Evolutionary conservation across 1,140 invertebrate genomes (phyloP).

Genomic region (Nautilus pompilius): DNA sequence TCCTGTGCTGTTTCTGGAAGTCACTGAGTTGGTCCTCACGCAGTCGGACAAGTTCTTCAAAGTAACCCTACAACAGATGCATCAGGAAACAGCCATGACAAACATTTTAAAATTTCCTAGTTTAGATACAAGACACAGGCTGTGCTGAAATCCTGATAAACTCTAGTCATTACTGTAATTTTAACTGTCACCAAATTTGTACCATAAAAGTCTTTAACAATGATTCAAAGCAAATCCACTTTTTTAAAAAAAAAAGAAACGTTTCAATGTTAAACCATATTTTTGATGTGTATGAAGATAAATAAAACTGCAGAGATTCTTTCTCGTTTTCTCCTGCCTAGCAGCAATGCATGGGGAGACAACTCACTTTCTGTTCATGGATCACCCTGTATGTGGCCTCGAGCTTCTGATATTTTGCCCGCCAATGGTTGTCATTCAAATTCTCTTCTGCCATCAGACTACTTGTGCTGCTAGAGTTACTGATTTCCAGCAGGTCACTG

Average conservation of each 20-base stretch:
- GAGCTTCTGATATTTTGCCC: constrained; percentile 20
- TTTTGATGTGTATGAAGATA: too few relatives aligned
- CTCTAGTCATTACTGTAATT: fast-evolving
- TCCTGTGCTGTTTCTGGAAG: constrained; percentile 12
- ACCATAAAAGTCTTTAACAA: background rate
- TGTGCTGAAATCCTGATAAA: too few relatives aligned
- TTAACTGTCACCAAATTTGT: background rate
- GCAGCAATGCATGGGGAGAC: background rate
- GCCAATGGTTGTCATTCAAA: constrained; percentile 13
- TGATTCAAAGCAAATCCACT: background rate
- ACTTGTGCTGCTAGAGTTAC: constrained; percentile 12
- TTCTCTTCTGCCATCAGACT: constrained; percentile 15
- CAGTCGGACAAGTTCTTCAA: constrained; percentile 32
- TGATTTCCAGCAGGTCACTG: constrained; percentile 15
- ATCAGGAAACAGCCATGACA: background rate
- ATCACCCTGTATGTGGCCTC: constrained; percentile 23
- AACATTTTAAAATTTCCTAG: too few relatives aligned
- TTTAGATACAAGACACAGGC: too few relatives aligned
- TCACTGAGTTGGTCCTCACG: constrained; percentile 22
- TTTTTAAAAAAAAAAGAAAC: background rate
- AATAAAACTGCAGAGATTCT: too few relatives aligned
- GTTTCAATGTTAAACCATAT: background rate
- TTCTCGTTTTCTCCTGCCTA: background rate
- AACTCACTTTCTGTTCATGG: constrained; percentile 32
- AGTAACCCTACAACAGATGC: constrained; percentile 24